A percentile compares a stretch with the other conserved stretches of the same genome.
Evolutionary conservation across 2,113 vertebrate species (phyloP).

Genomic region (Periophthalmus modestus): DNA sequence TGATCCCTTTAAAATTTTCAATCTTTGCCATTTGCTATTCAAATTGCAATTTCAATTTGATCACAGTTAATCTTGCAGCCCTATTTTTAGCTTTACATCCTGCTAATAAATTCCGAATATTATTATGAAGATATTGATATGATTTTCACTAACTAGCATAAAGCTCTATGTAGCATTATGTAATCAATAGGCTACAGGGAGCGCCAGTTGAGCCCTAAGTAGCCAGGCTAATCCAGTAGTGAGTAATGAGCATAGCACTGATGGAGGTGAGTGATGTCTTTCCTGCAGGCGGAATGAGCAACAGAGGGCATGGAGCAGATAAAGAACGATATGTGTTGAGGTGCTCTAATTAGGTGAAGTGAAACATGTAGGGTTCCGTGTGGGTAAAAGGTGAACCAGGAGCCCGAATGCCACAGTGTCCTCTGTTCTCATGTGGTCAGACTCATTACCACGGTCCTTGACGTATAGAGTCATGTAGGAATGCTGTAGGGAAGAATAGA

Average conservation of each 20-base stretch:
- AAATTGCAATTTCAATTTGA: too few species aligned
- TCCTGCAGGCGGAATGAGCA: background rate
- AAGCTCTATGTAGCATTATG: background rate
- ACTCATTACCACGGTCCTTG: background rate
- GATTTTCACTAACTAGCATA: background rate
- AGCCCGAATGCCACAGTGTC: background rate
- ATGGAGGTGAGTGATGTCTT: constrained; percentile 5
- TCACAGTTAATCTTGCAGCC: too few species aligned
- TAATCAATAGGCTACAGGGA: background rate
- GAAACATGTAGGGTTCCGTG: background rate
- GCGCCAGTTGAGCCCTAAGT: background rate
- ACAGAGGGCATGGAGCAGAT: background rate
- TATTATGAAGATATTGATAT: background rate
- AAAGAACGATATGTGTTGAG: background rate
- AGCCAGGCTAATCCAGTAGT: background rate
- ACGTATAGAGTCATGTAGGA: background rate
- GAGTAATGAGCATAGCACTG: background rate
- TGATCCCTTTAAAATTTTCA: too few species aligned
- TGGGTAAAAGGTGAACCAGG: constrained; percentile 2
- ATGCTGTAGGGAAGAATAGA: background rate
- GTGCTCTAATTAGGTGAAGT: background rate
- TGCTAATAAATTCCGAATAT: background rate
- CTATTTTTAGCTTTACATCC: background rate
- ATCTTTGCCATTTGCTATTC: too few species aligned
- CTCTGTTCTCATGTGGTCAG: background rate